Evolutionary conservation across 2,888 invertebrate species (phyloP), one percentile per base, ranked within the genome.

Genomic region (Limnephilus rhombicus): DNA sequence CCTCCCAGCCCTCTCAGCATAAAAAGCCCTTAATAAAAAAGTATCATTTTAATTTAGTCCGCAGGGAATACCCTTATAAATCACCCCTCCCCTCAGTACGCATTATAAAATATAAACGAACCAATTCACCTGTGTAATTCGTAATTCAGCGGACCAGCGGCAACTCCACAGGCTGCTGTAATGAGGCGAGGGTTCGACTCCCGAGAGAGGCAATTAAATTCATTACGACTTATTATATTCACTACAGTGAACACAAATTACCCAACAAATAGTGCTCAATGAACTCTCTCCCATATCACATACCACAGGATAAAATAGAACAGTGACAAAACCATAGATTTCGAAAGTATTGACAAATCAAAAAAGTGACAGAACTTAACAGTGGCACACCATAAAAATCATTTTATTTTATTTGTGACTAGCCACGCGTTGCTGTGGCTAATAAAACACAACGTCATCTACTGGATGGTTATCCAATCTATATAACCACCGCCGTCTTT

Each of bases 191-290:
- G 89, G 89, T 82, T 90, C 89, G 49, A 45, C 49, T 82, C 89
- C 81, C 89, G 29, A 29, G 81, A 81, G 89, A 90, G 89, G 15
- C 89, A 90, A 90, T 90, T 90, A 90, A 80, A 90, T 80, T 90
- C 82, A 90, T 90, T 90, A 90, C 18, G 24, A 9, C 24, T 24
- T 68, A n/a, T 68, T 68, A 68, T 68, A n/a, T 68, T 68, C 68
- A 68, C 24, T 68, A 9, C 68, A 68, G 24, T n/a, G 68, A 9
- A 68, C 24, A 68, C 68, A 68, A 68, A 68, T 68, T 68, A 9
- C 24, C 68, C 68, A 24, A 68, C 24, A 9, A n/a, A 24, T 68
- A 49, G 0, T 15, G 3, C 49, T 49, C 12, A 3, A 3, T 13
- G 12, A 49, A 49, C 49, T 5, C 18, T 53, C 53, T 1, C 53